These are phyloP conservation scores for Henricia sp. DNA, from an alignment of 53 echinoderm and acorn worm species.

Conservation along the genomic window DNA sequence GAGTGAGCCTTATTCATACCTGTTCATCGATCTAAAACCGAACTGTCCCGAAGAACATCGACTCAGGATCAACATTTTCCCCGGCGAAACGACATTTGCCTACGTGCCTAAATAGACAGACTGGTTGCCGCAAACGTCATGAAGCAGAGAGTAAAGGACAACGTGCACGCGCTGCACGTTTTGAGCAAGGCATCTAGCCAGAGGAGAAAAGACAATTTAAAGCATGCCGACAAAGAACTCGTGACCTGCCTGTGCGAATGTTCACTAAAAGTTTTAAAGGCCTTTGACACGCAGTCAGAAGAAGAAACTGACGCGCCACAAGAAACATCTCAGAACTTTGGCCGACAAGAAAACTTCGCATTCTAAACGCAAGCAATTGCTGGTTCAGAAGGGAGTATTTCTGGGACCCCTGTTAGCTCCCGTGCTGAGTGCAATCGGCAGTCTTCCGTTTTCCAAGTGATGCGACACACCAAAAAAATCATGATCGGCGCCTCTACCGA, in stretches of 20 bases:
- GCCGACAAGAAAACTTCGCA: constrained; percentile 19
- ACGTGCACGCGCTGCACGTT: constrained; percentile 39
- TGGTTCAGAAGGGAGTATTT: constrained; percentile 49
- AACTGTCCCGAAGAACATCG: constrained; percentile 33
- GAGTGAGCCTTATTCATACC: no score
- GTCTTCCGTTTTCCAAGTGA: not conserved
- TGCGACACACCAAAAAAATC: constrained; percentile 52
- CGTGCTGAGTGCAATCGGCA: constrained; percentile 12
- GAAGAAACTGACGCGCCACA: constrained; percentile 44
- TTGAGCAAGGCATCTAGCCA: constrained; percentile 56
- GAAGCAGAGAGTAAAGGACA: constrained; percentile 30
- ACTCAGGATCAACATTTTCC: constrained; percentile 21
- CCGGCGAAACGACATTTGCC: constrained; percentile 21
- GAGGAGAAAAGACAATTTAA: constrained; percentile 5
- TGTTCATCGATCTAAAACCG: constrained; percentile 52
- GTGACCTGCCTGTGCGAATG: constrained; percentile 66
- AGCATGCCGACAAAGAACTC: constrained; percentile 29
- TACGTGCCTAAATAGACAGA: constrained; percentile 21
- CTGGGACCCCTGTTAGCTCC: constrained; percentile 33
- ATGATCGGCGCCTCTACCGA: not conserved
- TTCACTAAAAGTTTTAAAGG: constrained; percentile 52
- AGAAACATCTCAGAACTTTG: constrained; percentile 26
- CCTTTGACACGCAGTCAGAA: constrained; percentile 29
- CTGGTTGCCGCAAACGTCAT: not conserved
- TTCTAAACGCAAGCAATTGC: constrained; percentile 11